Percentiles rank a stretch among this genome's conserved stretches.
Conservation (phyloP, 2,113 vertebrate genomes). For the Cyphomyrus plagiostoma region DNA sequence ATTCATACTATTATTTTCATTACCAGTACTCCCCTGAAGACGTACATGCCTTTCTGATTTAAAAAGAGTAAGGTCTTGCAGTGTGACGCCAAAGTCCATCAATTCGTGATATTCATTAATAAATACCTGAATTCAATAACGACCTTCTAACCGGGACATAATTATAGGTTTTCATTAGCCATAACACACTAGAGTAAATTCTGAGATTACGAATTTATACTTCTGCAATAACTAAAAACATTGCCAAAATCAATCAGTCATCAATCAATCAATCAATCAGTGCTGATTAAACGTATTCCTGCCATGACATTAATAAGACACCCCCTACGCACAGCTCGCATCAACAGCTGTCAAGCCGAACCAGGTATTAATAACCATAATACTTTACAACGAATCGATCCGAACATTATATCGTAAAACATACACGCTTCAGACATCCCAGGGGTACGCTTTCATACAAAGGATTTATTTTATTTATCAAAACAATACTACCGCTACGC, state of each 20-base stretch:
- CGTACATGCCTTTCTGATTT: not conserved
- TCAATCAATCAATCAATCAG: constrained; percentile 1
- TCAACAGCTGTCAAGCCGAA: not conserved
- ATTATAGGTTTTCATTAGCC: not conserved
- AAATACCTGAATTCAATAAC: not conserved
- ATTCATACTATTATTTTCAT: not conserved
- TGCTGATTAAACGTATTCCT: not conserved
- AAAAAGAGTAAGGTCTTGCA: not conserved
- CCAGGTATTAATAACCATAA: not conserved
- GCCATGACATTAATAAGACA: not conserved
- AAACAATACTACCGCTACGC: not conserved
- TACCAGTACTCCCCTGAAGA: not conserved
- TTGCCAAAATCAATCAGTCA: not conserved
- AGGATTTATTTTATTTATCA: constrained; percentile 5
- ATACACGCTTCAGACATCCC: not conserved
- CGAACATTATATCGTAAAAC: not conserved
- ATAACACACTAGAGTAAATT: not conserved
- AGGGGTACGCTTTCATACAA: not conserved
- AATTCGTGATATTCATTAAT: not conserved
- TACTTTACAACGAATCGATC: not conserved
- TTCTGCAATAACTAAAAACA: not conserved
- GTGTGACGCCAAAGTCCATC: not conserved
- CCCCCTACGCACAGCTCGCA: not conserved
- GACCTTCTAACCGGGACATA: not conserved
- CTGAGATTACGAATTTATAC: not conserved